These are phyloP conservation scores for Chloropsis hardwickii DNA, from an alignment of 2,113 vertebrate species.

Conservation along the genomic window DNA sequence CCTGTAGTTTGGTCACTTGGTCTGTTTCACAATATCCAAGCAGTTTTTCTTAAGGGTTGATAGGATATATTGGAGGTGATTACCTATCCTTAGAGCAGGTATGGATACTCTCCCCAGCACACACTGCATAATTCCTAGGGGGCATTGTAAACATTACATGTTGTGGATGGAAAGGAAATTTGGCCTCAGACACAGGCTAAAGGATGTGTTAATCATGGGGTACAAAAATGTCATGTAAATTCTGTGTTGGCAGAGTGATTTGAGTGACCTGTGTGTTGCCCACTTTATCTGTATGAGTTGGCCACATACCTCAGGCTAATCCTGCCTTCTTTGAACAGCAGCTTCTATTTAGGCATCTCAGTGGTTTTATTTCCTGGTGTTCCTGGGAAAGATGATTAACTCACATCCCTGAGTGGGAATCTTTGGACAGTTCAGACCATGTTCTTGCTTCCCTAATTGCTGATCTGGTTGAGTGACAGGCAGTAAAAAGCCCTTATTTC, in stretches of 20 bases:
- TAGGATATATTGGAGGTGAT: no score
- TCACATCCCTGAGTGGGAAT: neutral
- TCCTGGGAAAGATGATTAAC: neutral
- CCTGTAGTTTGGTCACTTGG: neutral
- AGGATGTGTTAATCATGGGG: neutral
- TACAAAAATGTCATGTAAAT: neutral
- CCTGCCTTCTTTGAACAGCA: neutral
- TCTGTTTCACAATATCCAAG: neutral
- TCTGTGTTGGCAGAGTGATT: neutral
- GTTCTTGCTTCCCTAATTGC: neutral
- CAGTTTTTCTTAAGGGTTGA: neutral
- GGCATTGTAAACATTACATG: fast-evolving
- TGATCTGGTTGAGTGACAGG: neutral
- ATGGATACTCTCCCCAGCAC: neutral
- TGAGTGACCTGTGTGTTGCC: neutral
- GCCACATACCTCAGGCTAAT: neutral
- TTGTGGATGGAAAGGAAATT: neutral
- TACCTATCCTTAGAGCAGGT: neutral
- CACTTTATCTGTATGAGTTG: neutral
- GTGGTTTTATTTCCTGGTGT: neutral
- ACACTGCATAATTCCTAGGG: neutral
- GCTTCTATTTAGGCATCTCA: neutral
- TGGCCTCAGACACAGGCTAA: neutral
- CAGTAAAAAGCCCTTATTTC: neutral
- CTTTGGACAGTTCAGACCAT: neutral